phyloP scores from a whole-genome alignment of 2,888 invertebrate genomes.

The Meganola albula region DNA sequence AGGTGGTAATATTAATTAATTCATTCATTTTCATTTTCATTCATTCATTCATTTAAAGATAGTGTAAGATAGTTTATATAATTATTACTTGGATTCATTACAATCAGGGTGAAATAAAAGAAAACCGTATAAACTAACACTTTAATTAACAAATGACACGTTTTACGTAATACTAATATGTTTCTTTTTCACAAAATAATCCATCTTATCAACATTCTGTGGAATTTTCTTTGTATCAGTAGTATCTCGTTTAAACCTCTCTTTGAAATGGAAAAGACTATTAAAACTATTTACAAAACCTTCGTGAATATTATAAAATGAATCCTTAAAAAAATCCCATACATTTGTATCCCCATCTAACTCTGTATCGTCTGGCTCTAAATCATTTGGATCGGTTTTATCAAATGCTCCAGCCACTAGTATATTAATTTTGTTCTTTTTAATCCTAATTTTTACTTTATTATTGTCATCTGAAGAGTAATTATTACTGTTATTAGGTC shows the following conservation, averaged over 20 bases:
- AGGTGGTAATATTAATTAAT: no score
- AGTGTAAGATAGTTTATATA: no score
- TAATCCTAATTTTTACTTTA: slow-evolving; percentile 12
- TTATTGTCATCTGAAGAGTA: no score
- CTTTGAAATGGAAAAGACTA: slow-evolving; percentile 25
- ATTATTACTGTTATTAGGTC: slow-evolving; percentile 11
- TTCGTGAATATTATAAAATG: slow-evolving; percentile 35
- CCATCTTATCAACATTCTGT: slow-evolving; percentile 1
- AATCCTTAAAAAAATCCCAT: slow-evolving; percentile 28
- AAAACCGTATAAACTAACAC: slow-evolving; percentile 4
- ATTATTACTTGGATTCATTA: no score
- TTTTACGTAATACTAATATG: neutral
- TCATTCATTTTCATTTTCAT: no score
- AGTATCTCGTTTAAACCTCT: slow-evolving; percentile 1
- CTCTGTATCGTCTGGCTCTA: no score
- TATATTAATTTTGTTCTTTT: slow-evolving; percentile 28
- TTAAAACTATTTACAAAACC: slow-evolving; percentile 38
- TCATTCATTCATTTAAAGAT: no score
- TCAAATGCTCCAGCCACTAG: slow-evolving; percentile 40
- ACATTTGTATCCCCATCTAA: slow-evolving; percentile 15
- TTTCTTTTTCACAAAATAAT: neutral
- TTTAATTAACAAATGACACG: slow-evolving; percentile 3
- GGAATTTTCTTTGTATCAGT: neutral
- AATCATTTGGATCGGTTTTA: no score
- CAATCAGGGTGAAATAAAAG: no score